Evolutionary conservation across 37 sponge, comb jelly and placozoan species (phyloP), one percentile per base, ranked within the genome.

Genomic region (Eunapius fragilis): DNA sequence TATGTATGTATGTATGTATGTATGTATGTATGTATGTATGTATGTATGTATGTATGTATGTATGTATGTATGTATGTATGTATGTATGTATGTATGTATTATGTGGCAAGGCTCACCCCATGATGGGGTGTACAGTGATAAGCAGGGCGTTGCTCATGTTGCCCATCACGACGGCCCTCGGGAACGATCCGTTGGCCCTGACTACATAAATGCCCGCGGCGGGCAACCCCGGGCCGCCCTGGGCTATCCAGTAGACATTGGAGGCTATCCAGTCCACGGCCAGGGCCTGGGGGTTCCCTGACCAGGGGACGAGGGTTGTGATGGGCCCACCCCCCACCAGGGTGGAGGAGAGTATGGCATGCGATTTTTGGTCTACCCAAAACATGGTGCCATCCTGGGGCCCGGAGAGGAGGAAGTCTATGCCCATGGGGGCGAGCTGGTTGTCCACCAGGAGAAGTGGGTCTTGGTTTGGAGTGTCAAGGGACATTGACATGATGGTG

Each of bases 221-320:
- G 41, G 6, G 6, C 41, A 9, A 19, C 58, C 1, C n/a, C n/a
- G n/a, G 58, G 58, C 58, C 14, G 1, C 58, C 58, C 58, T 58
- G 58, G 33, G 86, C 86, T 0, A 77, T 86, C 95, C 95, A 95
- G 74, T 87, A 95, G 30, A 95, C 24, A 28, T 87, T 86, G 7
- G 75, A 58, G 41, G 74, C 71, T 5, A 95, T 48, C 96, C 96
- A 95, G 48, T 95, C 96, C 22, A 93, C 77, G 0, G 96, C 96
- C 24, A 95, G 0, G 2, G 92, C 85, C 28, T 86, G 84, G 25
- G 85, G 34, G 25, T 2, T 0, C 6, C 41, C 34, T 0, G 70
- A 4, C 14, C 35, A 58, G 37, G 36, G 37, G 10, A 82, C 23
- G 9, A 82, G 47, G 7, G 47, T 58, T 12, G 58, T 23, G 34